Percentiles rank a stretch among this genome's conserved stretches.
phyloP scores from a whole-genome alignment of 2,113 vertebrate species.

The Saimiri boliviensis region DNA sequence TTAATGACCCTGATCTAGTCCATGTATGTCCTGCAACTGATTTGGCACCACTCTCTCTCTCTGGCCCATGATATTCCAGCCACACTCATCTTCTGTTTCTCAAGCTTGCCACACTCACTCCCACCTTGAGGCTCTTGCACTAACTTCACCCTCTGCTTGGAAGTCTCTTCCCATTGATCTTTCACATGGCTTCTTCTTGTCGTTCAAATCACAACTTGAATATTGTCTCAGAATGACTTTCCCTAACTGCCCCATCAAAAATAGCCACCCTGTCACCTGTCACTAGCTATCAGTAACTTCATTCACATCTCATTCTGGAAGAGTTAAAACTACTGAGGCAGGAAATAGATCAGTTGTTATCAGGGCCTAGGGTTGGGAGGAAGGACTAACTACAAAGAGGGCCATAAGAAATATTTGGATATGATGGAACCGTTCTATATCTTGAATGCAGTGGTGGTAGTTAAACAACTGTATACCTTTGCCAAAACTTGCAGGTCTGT shows the following conservation, averaged over 20 bases:
- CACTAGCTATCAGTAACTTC: background rate
- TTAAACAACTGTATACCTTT: background rate
- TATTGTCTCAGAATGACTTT: conserved; percentile 13
- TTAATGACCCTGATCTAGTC: background rate
- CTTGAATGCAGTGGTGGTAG: background rate
- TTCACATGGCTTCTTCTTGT: background rate
- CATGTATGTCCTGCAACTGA: background rate
- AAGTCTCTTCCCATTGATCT: background rate
- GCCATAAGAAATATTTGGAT: background rate
- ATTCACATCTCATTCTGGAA: too few relatives aligned
- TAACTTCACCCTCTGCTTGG: background rate
- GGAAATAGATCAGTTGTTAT: background rate
- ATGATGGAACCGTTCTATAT: background rate
- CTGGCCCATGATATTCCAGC: background rate
- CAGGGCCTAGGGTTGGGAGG: too few relatives aligned
- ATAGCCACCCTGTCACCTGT: background rate
- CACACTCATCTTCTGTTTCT: background rate
- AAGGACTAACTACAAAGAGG: background rate
- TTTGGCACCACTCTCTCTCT: background rate
- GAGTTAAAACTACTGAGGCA: too few relatives aligned
- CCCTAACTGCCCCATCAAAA: background rate
- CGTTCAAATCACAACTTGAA: conserved; percentile 7
- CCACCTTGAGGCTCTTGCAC: background rate
- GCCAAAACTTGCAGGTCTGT: too few relatives aligned
- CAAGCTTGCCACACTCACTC: background rate